Conservation (phyloP, 2,113 vertebrate species). For the Pitta sordida region DNA sequence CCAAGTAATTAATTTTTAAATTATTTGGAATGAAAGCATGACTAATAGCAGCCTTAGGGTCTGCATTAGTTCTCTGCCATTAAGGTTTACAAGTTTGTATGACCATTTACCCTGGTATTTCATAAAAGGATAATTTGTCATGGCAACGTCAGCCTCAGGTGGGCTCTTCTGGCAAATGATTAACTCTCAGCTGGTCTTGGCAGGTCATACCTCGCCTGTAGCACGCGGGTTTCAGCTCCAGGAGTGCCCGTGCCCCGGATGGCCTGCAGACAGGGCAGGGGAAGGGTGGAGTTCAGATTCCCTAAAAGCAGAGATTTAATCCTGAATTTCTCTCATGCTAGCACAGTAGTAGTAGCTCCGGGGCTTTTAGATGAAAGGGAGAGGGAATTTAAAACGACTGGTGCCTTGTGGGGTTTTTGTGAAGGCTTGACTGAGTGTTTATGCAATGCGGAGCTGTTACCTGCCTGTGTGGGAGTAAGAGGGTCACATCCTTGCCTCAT, state of each 20-base stretch:
- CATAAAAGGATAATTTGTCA: conserved; percentile 26
- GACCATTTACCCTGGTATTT: not conserved
- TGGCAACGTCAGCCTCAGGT: conserved; percentile 11
- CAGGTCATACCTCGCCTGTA: not conserved
- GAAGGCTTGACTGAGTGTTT: not conserved
- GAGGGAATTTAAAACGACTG: not conserved
- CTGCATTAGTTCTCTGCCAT: not conserved
- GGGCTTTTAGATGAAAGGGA: not conserved
- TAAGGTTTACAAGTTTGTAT: not conserved
- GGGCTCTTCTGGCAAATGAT: not conserved
- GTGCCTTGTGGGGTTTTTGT: not conserved
- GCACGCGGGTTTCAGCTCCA: not conserved
- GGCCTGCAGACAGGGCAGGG: not conserved
- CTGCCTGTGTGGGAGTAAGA: not conserved
- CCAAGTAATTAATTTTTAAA: not conserved
- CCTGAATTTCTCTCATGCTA: not conserved
- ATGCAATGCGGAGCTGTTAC: not conserved
- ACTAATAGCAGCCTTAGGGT: conserved; percentile 8
- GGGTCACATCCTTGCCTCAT: not conserved
- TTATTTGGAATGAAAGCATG: not conserved
- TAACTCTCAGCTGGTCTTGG: not conserved
- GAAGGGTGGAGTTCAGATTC: not conserved
- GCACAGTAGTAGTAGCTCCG: fast-evolving
- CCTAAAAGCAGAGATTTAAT: not conserved
- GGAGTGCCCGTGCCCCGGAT: fast-evolving